Evolutionary conservation across 1,140 invertebrate species (phyloP).

Genomic region (Diplogasteroides magnus): DNA sequence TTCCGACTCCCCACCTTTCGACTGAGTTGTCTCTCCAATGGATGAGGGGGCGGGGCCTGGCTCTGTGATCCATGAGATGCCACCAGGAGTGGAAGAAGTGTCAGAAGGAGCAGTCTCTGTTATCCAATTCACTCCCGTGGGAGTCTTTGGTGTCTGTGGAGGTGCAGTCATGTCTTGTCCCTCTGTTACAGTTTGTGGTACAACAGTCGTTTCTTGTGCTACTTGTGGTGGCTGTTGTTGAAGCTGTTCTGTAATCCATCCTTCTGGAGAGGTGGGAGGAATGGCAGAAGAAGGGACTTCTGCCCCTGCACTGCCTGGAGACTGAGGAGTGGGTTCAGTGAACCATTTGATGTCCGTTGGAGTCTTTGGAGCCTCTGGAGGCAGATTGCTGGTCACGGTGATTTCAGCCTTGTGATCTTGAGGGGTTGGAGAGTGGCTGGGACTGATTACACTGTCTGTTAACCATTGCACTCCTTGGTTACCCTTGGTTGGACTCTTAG

Average conservation of each 20-base stretch:
- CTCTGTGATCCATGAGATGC: not conserved
- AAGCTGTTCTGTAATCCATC: no score
- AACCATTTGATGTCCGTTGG: not conserved
- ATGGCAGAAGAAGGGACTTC: not conserved
- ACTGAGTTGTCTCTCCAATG: not conserved
- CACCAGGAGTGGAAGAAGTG: not conserved
- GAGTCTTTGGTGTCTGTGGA: not conserved
- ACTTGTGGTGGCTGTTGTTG: no score
- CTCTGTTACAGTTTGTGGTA: no score
- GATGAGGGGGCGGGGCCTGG: not conserved
- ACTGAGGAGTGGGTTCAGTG: no score
- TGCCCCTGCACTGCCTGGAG: no score
- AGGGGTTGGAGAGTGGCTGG: no score
- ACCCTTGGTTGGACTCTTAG: no score
- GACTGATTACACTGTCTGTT: no score
- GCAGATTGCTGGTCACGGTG: not conserved
- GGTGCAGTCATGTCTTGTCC: no score
- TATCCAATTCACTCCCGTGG: not conserved
- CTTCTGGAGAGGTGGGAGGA: not conserved
- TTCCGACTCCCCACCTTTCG: not conserved
- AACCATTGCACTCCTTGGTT: no score
- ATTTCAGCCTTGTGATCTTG: no score
- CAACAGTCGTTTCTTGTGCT: no score
- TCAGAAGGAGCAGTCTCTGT: not conserved
- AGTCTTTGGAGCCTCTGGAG: not conserved